Percentiles rank a stretch among this genome's conserved stretches.
phyloP scores from a whole-genome alignment of 1,140 invertebrate species.

The Heterodera schachtii region DNA sequence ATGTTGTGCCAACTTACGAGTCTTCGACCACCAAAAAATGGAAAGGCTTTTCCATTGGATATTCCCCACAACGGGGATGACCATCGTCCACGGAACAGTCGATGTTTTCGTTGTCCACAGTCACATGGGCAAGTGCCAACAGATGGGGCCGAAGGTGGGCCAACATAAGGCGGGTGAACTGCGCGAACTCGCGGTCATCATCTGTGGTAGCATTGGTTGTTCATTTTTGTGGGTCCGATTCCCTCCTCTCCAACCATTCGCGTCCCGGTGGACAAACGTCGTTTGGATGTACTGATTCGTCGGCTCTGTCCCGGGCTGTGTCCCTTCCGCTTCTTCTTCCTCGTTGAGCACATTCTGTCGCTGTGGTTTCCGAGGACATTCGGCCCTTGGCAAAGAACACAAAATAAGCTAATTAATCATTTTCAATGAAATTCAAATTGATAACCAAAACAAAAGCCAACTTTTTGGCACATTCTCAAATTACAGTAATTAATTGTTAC shows the following conservation, averaged over 20 bases:
- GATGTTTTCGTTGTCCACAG: conserved; percentile 47
- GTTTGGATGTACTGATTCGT: conserved; percentile 45
- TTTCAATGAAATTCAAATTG: no score
- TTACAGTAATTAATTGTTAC: no score
- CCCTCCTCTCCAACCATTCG: conserved; percentile 11
- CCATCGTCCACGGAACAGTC: conserved; percentile 27
- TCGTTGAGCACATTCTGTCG: conserved; percentile 17
- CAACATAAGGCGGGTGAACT: conserved; percentile 26
- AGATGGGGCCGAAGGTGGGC: conserved; percentile 22
- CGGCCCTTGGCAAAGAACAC: conserved; percentile 8
- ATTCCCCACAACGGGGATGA: conserved; percentile 41
- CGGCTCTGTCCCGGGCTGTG: conserved; percentile 40
- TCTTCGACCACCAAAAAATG: conserved; percentile 52
- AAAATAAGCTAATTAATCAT: no score
- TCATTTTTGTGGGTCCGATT: neutral
- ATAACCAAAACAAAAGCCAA: no score
- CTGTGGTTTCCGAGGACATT: conserved; percentile 42
- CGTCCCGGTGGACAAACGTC: conserved; percentile 46
- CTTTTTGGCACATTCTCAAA: no score
- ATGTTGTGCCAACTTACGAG: conserved; percentile 37
- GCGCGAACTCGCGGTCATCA: conserved; percentile 36
- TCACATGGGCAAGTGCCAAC: conserved; percentile 24
- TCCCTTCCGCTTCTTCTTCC: conserved; percentile 17
- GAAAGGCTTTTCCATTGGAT: conserved; percentile 38
- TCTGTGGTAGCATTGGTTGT: conserved; percentile 25